Conservation (phyloP, 1,140 invertebrate species). For the Pectinophora gossypiella region DNA sequence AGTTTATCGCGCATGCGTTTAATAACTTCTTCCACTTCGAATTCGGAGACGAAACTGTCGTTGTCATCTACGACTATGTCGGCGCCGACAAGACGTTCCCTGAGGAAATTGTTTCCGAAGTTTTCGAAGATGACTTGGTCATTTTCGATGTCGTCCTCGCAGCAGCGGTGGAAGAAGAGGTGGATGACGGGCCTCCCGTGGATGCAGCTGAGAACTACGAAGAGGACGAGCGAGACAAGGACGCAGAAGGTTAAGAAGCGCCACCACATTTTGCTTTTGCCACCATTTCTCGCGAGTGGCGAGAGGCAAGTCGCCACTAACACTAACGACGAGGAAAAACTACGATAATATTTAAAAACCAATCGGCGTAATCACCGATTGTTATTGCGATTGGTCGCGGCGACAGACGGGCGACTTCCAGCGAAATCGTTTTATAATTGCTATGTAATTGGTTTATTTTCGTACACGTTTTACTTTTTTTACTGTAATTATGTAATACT, state of each 20-base stretch:
- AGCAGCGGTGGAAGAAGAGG: slow-evolving; percentile 52
- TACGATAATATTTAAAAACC: too few species aligned
- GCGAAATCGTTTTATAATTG: too few species aligned
- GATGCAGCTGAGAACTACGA: slow-evolving; percentile 46
- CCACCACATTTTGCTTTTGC: slow-evolving; percentile 66
- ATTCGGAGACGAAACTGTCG: slow-evolving; percentile 3
- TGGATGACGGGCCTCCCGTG: slow-evolving; percentile 44
- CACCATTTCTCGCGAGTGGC: too few species aligned
- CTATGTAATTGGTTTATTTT: too few species aligned
- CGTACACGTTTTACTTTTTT: too few species aligned
- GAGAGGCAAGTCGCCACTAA: too few species aligned
- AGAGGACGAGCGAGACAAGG: slow-evolving; percentile 43
- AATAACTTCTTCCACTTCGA: slow-evolving; percentile 14
- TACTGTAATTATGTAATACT: too few species aligned
- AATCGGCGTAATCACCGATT: too few species aligned
- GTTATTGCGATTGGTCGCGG: too few species aligned
- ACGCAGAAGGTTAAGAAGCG: slow-evolving; percentile 54
- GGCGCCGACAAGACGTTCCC: slow-evolving; percentile 39
- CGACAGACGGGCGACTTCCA: too few species aligned
- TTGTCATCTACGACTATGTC: slow-evolving; percentile 27
- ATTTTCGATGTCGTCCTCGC: slow-evolving; percentile 51
- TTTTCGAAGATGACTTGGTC: slow-evolving; percentile 49
- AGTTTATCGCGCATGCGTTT: slow-evolving; percentile 10
- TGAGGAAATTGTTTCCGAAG: slow-evolving; percentile 45
- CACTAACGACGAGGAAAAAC: too few species aligned